Evolutionary conservation across 2,888 invertebrate species (phyloP), one percentile per base, ranked within the genome.

Genomic region (Muschampia staudingeri): DNA sequence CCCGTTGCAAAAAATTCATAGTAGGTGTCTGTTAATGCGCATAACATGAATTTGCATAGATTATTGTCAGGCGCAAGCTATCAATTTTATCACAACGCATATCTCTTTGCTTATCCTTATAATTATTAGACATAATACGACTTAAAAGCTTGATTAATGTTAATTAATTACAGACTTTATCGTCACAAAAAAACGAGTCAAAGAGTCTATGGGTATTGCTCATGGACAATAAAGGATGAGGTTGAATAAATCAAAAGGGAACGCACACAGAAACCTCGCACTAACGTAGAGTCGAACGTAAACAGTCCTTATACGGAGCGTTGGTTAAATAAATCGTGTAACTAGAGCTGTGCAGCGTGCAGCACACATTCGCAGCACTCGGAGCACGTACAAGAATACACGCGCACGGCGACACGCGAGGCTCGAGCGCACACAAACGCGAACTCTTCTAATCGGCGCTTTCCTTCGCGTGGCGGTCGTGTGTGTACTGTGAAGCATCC

Each of bases 381-480:
- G 11, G 2, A 11, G 44, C 44, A 30, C 52, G 16, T 48, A 37
- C 67, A 37, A 14, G 67, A 34, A 12, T 34, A 67, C 34, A 65
- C 87, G 83, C 77, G 85, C 83, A 84, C 76, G 84, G 88, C 90
- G 87, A 84, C 76, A 80, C 77, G 85, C 84, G 85, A 78, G 85
- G 88, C 91, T 88, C 90, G 91, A 79, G 89, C 87, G 11, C 65
- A 76, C 80, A 84, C 82, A 87, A 85, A 84, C 87, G 83, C 84
- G 85, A 85, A 79, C 87, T 84, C 90, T 90, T 94, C 94, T 94
- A 95, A 95, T 94, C 93, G 94, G 87, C 92, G 94, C 93, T 94
- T 94, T 94, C 93, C 94, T 95, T 95, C 96, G 96, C 96, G 96
- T 96, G 96, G 92, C 96, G 86, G 95, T 91, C 96, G 96, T 96